phyloP scores from a whole-genome alignment of 2,113 vertebrate species.

The Edolisoma coerulescens region DNA sequence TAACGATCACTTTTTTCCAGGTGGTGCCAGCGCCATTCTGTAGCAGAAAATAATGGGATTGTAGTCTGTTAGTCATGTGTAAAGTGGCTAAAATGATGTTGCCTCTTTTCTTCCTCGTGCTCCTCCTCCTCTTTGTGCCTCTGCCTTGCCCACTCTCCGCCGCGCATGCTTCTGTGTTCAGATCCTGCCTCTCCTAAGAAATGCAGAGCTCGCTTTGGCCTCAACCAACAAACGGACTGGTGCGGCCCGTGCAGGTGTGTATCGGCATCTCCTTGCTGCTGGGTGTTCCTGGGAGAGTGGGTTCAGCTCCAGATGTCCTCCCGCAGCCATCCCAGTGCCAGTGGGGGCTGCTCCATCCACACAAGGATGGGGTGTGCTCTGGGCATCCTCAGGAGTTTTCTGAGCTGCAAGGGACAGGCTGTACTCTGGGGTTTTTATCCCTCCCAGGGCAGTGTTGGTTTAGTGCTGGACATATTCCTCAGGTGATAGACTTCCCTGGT shows the following conservation, averaged over 20 bases:
- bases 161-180: conserved; percentile 88
- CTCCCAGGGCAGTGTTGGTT: accelerated
- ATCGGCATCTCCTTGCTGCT: conserved; percentile 54
- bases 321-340: background rate
- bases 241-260: conserved; percentile 99
- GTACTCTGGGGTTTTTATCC: background rate
- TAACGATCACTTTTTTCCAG: conserved; percentile 30
- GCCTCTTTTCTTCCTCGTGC: conserved; percentile 66
- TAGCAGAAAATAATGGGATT: background rate
- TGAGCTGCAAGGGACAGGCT: background rate
- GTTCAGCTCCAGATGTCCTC: background rate
- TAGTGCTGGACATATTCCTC: background rate
- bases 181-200: conserved; percentile 99
- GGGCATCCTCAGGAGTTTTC: background rate
- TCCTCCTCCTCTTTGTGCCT: conserved; percentile 68
- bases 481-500: background rate
- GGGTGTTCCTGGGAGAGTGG: background rate
- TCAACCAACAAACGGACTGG: conserved; percentile 99
- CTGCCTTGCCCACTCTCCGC: conserved; percentile 70
- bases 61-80: conserved; percentile 22
- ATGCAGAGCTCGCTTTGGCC: conserved; percentile 99
- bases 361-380: background rate
- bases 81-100: conserved; percentile 67
- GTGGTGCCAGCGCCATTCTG: background rate
- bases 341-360: background rate